Base-by-base conservation (phyloP, 2,888 invertebrate genomes). In the Drosophila kuntzei region DNA sequence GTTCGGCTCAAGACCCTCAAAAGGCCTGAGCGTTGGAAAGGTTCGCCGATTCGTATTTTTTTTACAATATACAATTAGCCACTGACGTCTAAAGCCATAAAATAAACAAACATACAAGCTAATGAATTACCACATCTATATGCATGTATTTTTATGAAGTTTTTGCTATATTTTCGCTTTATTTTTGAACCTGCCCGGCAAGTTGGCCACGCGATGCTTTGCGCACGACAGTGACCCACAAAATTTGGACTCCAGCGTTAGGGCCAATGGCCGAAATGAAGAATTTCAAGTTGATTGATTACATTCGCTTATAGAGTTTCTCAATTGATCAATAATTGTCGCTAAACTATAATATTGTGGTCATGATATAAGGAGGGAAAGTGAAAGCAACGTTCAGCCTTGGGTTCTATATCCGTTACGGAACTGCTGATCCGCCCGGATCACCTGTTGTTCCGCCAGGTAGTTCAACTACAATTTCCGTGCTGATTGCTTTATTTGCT, bases 151-250 rank as follows among this genome's bases (percentile, higher is more conserved):
- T 27, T 2, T 36, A 20, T 47, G 18, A 49, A 7, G 16, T 49
- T 53, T 27, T 44, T 41, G 46, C 39, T 8, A 27, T 60, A 18
- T 29, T 32, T 20, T 54, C 44, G 9, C 27, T 67, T 16, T 41
- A 0, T 44, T 22, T 20, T n/a, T 55, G 9, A 61, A 58, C 46
- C 43, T 46, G 43, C 27, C 37, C 22, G n/a, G 25, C 27, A 9
- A 55, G 41, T 44, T 49, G 20, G 34, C 41, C 77, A 68, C 51
- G 66, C 61, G 60, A 69, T 47, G 53, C 22, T 55, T 66, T 32
- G 47, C 57, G 54, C 36, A 50, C 63, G 53, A 47, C 64, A 63
- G 61, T 80, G 87, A 86, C 80, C 86, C 77, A 86, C 70, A 86
- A 83, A 66, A 29, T 57, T 55, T 44, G 43, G 55, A 25, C 47